These are phyloP conservation scores for Micronisus gabar DNA, from an alignment of 2,113 vertebrate genomes.

Conservation along the genomic window DNA sequence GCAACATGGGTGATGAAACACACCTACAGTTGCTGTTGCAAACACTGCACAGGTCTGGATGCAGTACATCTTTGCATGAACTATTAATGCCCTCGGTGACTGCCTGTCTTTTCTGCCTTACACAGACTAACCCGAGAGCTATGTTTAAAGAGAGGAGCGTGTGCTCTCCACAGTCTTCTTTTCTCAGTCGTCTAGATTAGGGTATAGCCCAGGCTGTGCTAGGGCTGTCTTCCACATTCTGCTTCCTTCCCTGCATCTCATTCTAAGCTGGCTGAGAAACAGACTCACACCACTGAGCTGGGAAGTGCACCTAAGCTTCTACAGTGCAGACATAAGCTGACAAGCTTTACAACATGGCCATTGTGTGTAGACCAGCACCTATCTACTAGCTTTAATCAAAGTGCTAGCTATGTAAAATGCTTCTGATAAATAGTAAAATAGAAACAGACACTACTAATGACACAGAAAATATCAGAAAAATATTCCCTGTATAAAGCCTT, in stretches of 20 bases:
- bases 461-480: neutral
- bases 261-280: neutral
- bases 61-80: neutral
- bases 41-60: neutral
- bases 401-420: neutral
- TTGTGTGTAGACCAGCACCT: neutral
- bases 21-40: neutral
- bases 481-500: neutral
- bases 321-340: neutral
- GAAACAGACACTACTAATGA: neutral
- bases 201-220: neutral
- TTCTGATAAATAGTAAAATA: neutral
- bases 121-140: neutral
- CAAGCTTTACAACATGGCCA: rapidly evolving
- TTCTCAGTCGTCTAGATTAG: neutral
- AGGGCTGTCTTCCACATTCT: neutral
- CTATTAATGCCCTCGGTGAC: neutral
- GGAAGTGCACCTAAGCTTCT: neutral
- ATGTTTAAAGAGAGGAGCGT: neutral
- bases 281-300: neutral
- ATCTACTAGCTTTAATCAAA: neutral
- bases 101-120: neutral
- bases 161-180: neutral
- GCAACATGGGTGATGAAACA: neutral
- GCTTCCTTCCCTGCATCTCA: neutral